phyloP scores from a whole-genome alignment of 1,140 invertebrate genomes.

The Sitophilus oryzae region DNA sequence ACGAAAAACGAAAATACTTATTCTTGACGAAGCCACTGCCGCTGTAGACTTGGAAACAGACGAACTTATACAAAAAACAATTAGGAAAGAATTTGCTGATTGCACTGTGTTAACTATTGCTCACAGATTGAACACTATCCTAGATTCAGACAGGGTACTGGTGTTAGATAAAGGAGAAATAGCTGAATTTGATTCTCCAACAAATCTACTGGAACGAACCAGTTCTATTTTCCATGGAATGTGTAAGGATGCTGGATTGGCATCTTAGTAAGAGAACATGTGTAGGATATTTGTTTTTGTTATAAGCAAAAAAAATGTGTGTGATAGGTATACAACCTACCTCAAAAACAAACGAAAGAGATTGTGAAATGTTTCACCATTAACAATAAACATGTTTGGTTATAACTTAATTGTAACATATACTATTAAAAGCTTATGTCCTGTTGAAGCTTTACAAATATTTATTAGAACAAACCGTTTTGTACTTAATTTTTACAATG shows the following conservation, averaged over 20 bases:
- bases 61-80: slow-evolving; percentile 86
- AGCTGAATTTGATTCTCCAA: slow-evolving; percentile 75
- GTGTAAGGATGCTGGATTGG: slow-evolving; percentile 84
- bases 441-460: too few species aligned
- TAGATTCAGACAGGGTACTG: slow-evolving; percentile 87
- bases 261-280: slow-evolving; percentile 31
- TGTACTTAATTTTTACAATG: too few species aligned
- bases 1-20: slow-evolving; percentile 83
- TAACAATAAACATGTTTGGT: background rate
- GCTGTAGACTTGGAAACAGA: slow-evolving; percentile 92
- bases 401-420: background rate
- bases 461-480: too few species aligned
- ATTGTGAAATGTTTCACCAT: too few species aligned
- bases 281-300: background rate
- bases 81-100: slow-evolving; percentile 76
- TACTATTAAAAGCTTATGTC: background rate
- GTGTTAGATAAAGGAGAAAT: slow-evolving; percentile 83
- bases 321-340: too few species aligned
- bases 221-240: slow-evolving; percentile 83
- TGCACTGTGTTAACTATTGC: slow-evolving; percentile 93
- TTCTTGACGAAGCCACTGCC: slow-evolving; percentile 89
- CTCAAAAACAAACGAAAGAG: too few species aligned
- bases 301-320: background rate
- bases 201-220: slow-evolving; percentile 66
- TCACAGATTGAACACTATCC: slow-evolving; percentile 89